These are phyloP conservation scores for Corynorhinus townsendii DNA, from an alignment of 2,113 vertebrate species.

Conservation along the genomic window DNA sequence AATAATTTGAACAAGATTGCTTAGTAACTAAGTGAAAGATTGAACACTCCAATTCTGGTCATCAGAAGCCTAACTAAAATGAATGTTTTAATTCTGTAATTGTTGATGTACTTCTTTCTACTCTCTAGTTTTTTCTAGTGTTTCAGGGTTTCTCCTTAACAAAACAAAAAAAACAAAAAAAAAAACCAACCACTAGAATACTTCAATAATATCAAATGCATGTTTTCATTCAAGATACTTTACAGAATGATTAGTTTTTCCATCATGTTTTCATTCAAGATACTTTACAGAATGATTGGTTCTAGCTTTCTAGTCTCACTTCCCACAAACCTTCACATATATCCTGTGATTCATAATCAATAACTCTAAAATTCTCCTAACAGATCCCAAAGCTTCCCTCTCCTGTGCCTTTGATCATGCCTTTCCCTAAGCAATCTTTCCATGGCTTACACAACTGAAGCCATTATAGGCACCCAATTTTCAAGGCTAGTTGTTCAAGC, in stretches of 20 bases:
- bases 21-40: not conserved
- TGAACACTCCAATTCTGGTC: not conserved
- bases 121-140: not conserved
- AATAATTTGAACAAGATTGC: not conserved
- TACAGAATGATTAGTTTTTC: not conserved
- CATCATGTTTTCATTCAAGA: not conserved
- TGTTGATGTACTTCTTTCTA: not conserved
- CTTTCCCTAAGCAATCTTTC: not conserved
- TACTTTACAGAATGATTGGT: not conserved
- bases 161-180: too few species aligned
- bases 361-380: not conserved
- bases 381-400: not conserved
- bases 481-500: not conserved
- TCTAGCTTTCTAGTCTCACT: not conserved
- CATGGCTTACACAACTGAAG: not conserved
- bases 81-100: not conserved
- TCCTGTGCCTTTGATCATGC: not conserved
- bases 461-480: not conserved
- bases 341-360: not conserved
- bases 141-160: not conserved
- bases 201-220: not conserved
- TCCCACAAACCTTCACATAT: not conserved
- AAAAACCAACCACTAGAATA: not conserved
- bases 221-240: not conserved
- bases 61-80: not conserved